Evolutionary conservation across 1,140 invertebrate genomes (phyloP).

Genomic region (Bombus confusus): DNA sequence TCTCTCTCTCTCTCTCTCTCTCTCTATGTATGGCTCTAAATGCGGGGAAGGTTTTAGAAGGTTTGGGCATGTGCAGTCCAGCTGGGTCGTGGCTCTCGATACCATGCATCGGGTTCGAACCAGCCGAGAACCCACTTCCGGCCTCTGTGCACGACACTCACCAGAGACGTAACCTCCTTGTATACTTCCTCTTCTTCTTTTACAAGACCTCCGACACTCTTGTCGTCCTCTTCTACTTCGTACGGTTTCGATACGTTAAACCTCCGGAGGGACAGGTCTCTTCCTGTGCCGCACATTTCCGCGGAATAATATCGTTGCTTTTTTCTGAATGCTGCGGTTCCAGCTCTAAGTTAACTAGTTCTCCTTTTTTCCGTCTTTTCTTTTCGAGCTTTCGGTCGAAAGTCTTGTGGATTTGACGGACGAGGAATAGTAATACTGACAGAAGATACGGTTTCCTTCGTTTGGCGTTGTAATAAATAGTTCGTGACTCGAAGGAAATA

Average conservation of each 20-base stretch:
- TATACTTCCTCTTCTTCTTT: not conserved
- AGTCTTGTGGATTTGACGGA: not conserved
- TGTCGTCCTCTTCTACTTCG: not conserved
- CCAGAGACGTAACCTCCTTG: constrained; percentile 59
- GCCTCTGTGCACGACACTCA: constrained; percentile 66
- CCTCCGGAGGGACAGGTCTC: not conserved
- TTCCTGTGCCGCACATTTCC: constrained; percentile 8
- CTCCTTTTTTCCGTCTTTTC: not conserved
- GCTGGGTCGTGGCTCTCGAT: constrained; percentile 51
- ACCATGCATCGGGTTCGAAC: constrained; percentile 56
- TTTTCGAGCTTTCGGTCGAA: not conserved
- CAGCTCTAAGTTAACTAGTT: not conserved
- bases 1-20: not conserved
- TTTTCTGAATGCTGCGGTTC: too few relatives aligned
- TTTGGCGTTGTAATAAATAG: too few relatives aligned
- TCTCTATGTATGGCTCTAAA: not conserved
- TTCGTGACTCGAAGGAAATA: too few relatives aligned
- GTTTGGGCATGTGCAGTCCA: constrained; percentile 69
- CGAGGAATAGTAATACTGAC: not conserved
- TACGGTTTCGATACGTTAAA: constrained; percentile 17
- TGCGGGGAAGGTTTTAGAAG: constrained; percentile 33
- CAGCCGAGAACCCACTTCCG: constrained; percentile 76
- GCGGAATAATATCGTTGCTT: constrained; percentile 19
- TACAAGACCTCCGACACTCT: not conserved
- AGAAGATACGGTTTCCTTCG: not conserved